Evolutionary conservation across 2,113 vertebrate species (phyloP).

Genomic region (Columba janthina): DNA sequence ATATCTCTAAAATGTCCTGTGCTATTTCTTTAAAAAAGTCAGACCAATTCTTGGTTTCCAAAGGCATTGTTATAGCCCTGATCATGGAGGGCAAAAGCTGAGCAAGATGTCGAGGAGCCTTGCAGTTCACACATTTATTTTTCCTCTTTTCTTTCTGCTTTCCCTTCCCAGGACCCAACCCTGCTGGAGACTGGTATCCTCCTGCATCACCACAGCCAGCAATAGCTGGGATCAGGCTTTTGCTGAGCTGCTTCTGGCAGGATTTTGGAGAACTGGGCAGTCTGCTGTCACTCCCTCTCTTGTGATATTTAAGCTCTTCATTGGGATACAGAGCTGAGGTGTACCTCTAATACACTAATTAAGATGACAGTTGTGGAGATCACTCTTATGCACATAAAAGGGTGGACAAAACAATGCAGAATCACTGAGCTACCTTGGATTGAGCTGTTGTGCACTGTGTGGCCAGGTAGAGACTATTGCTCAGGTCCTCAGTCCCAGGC

Average conservation of each 20-base stretch:
- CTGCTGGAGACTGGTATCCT: neutral
- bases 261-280: neutral
- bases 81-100: neutral
- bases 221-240: neutral
- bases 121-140: neutral
- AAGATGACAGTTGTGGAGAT: neutral
- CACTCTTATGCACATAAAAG: neutral
- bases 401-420: neutral
- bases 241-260: neutral
- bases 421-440: neutral
- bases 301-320: neutral
- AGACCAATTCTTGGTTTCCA: neutral
- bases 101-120: neutral
- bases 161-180: neutral
- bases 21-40: slow-evolving; percentile 6
- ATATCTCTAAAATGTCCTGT: slow-evolving; percentile 17
- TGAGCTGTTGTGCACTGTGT: neutral
- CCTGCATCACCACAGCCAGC: neutral
- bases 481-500: neutral
- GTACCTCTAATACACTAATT: neutral
- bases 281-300: neutral
- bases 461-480: neutral
- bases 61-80: neutral
- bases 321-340: neutral
- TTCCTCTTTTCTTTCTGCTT: neutral